Evolutionary conservation across 1,140 invertebrate genomes (phyloP).

Genomic region (Orchestia grillus): DNA sequence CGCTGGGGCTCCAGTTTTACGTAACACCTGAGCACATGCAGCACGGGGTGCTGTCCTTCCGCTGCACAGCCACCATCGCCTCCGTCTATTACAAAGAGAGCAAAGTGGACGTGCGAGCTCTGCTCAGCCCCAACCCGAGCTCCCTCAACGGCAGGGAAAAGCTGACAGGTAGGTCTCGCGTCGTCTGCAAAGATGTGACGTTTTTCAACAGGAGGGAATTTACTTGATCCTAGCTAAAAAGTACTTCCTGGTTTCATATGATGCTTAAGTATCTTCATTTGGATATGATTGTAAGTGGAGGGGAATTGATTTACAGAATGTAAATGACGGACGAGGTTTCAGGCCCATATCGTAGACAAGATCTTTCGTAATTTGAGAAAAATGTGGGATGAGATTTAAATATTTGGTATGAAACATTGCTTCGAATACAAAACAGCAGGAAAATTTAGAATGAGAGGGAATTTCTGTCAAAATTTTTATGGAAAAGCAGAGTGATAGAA

Average conservation of each 20-base stretch:
- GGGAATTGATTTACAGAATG: no score
- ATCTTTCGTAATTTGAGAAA: background rate
- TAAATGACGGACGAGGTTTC: no score
- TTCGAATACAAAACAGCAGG: background rate
- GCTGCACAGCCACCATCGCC: slow-evolving; percentile 59
- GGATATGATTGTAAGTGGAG: no score
- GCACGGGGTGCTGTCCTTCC: slow-evolving; percentile 35
- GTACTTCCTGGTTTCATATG: no score
- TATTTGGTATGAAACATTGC: background rate
- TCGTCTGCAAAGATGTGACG: background rate
- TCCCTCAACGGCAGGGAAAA: slow-evolving; percentile 50
- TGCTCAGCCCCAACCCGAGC: slow-evolving; percentile 48
- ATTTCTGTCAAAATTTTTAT: no score
- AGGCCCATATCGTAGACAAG: background rate
- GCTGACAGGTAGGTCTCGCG: background rate
- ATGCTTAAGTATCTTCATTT: no score
- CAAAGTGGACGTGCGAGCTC: slow-evolving; percentile 10
- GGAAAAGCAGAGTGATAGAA: no score
- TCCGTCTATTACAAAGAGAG: slow-evolving; percentile 58
- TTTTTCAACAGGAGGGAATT: background rate
- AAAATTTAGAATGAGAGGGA: no score
- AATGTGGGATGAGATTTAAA: background rate
- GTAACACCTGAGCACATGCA: slow-evolving; percentile 42
- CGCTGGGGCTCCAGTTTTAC: slow-evolving; percentile 57
- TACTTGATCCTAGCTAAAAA: no score